Evolutionary conservation across 2,113 vertebrate species (phyloP).

Genomic region (Dicrurus megarhynchus): DNA sequence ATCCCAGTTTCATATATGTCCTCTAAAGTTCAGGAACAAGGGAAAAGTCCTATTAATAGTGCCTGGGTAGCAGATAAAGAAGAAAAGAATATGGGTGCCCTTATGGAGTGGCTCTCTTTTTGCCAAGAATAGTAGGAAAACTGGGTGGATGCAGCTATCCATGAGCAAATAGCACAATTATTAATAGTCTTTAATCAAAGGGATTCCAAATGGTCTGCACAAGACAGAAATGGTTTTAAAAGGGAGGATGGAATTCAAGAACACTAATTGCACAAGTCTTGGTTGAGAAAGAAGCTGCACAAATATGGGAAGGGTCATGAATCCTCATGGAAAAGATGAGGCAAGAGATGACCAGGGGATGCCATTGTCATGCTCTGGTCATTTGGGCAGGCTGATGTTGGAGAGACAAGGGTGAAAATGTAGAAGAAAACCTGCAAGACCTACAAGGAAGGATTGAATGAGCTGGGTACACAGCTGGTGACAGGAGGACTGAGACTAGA

Average conservation of each 20-base stretch:
- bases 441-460: neutral
- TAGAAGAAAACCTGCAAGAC: neutral
- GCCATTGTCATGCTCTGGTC: fast-evolving
- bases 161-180: neutral
- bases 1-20: neutral
- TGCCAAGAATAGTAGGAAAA: neutral
- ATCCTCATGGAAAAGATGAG: fast-evolving
- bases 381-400: neutral
- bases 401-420: neutral
- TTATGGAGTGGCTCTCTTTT: neutral
- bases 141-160: neutral
- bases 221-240: neutral
- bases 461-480: neutral
- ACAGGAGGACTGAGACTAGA: fast-evolving
- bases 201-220: neutral
- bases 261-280: neutral
- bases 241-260: neutral
- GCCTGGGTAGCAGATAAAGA: neutral
- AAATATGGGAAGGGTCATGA: neutral
- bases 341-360: neutral
- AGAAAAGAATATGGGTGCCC: neutral
- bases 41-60: neutral
- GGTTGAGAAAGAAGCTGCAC: neutral
- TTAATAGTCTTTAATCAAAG: neutral
- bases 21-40: neutral